These are phyloP conservation scores for Heliconius himera DNA, from an alignment of 1,140 invertebrate species.

Conservation along the genomic window DNA sequence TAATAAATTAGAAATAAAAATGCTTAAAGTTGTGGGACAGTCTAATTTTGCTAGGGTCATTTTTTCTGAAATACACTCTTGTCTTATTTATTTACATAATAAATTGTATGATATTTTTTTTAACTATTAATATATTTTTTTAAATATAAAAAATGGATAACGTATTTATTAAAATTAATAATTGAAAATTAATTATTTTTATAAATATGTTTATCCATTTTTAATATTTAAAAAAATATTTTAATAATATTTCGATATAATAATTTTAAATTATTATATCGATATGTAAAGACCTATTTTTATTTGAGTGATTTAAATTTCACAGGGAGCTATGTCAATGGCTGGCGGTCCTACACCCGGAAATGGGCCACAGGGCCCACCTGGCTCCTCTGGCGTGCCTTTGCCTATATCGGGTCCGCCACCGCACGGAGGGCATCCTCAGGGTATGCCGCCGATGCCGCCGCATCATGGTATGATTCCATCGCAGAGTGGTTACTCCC, in stretches of 20 bases:
- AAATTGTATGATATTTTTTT: background rate
- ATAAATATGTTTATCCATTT: no score
- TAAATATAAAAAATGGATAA: background rate
- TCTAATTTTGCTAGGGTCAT: no score
- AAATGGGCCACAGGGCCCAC: conserved; percentile 68
- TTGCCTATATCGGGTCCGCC: conserved; percentile 55
- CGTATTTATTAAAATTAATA: no score
- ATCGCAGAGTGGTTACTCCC: conserved; percentile 53
- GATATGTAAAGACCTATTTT: no score
- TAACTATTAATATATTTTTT: background rate
- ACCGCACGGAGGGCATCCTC: conserved; percentile 63
- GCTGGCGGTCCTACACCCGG: conserved; percentile 67
- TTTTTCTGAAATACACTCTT: no score
- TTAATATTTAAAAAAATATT: no score
- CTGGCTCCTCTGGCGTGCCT: conserved; percentile 62
- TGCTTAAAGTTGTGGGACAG: no score
- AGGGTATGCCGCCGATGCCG: conserved; percentile 64
- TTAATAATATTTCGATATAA: no score
- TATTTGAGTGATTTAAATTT: no score
- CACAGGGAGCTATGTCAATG: conserved; percentile 67
- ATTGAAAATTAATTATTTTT: no score
- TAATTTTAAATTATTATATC: no score
- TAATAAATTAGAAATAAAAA: no score
- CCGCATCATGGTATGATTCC: conserved; percentile 69
- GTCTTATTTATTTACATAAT: background rate